Evolutionary conservation across 2,797 vertebrate species (phyloP), one percentile per base, ranked within the genome.

Genomic region (Helicolenus hilgendorfi): DNA sequence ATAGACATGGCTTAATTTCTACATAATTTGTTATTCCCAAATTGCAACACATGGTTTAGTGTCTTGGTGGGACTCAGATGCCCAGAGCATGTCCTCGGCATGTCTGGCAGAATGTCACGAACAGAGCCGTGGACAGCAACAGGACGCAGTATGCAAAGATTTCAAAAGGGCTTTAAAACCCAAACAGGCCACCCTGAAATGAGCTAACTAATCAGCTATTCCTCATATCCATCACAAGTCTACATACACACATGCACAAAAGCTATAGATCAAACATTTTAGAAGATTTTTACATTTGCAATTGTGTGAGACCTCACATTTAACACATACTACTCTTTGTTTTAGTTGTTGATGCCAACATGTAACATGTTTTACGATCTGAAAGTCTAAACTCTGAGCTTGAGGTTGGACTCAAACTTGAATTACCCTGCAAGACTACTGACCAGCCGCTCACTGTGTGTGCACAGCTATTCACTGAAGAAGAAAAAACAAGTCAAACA

Each of bases 1-100:
- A 87, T 83, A 88, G 83, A 88, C 90, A 86, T 89, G 87, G 88
- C 83, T 94, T 91, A 77, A 94, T 94, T 96, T 94, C 75, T 81
- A 73, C 77, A 90, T 94, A 86, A 94, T 95, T 92, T 92, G 76
- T 92, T 88, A 89, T 89, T 94, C 88, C 88, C 89, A 87, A 84
- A 88, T 91, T 90, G 83, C 88, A 94, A 91, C 91, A 92, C 93
- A 93, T 63, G 84, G 87, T 86, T 93, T 91, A 95, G 80, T 89
- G 86, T 83, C 86, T 93, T 93, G 79, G 74, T 90, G 91, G 80
- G 86, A 93, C 88, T 86, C 82, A 82, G 82, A 85, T 84, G 84
- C 81, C 79, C 75, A 22, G 67, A 93, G 81, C 88, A 88, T 79
- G 85, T 86, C 84, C 45, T 88, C 72, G 29, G 18, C 26, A 18